A percentile compares a stretch with the other conserved stretches of the same genome.
phyloP scores from a whole-genome alignment of 2,888 invertebrate species.

The Caenorhabditis afra region DNA sequence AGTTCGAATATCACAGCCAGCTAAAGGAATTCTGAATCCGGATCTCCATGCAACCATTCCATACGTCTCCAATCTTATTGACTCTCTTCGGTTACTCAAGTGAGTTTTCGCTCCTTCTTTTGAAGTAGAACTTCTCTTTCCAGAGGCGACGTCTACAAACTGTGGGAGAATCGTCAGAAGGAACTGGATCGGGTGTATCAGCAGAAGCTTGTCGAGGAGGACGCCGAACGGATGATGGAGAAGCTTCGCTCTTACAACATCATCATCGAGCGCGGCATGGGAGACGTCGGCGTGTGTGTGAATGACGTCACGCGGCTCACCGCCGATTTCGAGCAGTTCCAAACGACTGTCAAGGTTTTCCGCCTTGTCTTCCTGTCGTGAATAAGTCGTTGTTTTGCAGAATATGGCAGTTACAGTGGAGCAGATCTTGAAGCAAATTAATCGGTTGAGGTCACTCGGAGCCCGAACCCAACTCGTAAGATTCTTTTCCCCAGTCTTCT shows the following conservation, averaged over 20 bases:
- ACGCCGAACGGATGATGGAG: slow-evolving; percentile 87
- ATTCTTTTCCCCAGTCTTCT: background rate
- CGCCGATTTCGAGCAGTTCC: slow-evolving; percentile 51
- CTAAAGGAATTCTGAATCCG: slow-evolving; percentile 82
- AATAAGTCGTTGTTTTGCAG: slow-evolving; percentile 34
- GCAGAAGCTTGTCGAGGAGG: slow-evolving; percentile 94
- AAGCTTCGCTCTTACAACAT: slow-evolving; percentile 46
- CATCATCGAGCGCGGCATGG: slow-evolving; percentile 51
- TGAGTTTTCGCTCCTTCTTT: slow-evolving; percentile 30
- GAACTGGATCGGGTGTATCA: slow-evolving; percentile 97
- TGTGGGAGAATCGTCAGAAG: slow-evolving; percentile 95
- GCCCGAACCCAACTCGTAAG: slow-evolving; percentile 24
- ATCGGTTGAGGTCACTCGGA: slow-evolving; percentile 11
- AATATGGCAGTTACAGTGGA: slow-evolving; percentile 61
- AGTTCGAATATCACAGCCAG: slow-evolving; percentile 56
- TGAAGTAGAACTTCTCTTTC: too few species aligned
- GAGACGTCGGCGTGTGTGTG: slow-evolving; percentile 64
- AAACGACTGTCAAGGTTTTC: slow-evolving; percentile 31
- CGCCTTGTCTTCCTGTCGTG: background rate
- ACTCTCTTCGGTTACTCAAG: slow-evolving; percentile 65
- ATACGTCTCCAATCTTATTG: slow-evolving; percentile 81
- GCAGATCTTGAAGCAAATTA: slow-evolving; percentile 49
- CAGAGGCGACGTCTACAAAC: slow-evolving; percentile 90
- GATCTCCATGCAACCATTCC: slow-evolving; percentile 84
- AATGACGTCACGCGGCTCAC: slow-evolving; percentile 50